A percentile compares a stretch with the other conserved stretches of the same genome.
phyloP scores from a whole-genome alignment of 2,888 invertebrate genomes.

The Cordilura impudica region DNA sequence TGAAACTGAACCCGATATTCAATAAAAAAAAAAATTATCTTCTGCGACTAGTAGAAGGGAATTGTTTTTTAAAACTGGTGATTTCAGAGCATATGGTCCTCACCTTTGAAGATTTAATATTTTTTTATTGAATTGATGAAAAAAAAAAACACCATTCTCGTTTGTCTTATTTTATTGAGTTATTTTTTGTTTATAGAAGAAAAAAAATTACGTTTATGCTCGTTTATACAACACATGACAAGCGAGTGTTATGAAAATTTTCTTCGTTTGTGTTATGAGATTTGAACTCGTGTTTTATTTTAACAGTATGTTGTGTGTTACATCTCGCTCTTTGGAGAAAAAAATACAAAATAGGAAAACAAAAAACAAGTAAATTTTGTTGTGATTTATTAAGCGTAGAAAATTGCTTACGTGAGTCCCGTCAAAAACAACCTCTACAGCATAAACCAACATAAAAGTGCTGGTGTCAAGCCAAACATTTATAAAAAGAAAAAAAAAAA shows the following conservation, averaged over 20 bases:
- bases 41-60: no score
- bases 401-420: conserved; percentile 51
- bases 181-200: no score
- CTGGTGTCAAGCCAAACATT: conserved; percentile 1
- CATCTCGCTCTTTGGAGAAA: conserved; percentile 11
- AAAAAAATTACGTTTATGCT: not conserved
- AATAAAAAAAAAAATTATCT: no score
- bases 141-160: no score
- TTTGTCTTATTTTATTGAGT: no score
- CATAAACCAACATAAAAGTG: not conserved
- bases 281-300: conserved; percentile 34
- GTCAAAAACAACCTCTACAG: conserved; percentile 39
- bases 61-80: no score
- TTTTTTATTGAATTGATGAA: no score
- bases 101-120: no score
- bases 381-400: conserved; percentile 58
- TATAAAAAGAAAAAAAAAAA: conserved; percentile 1
- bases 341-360: not conserved
- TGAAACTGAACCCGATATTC: no score
- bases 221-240: not conserved
- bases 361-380: conserved; percentile 37
- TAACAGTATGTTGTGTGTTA: conserved; percentile 5
- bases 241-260: not conserved
- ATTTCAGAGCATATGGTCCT: no score
- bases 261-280: not conserved